phyloP scores from a whole-genome alignment of 2,888 invertebrate species.

The Tholera decimalis region DNA sequence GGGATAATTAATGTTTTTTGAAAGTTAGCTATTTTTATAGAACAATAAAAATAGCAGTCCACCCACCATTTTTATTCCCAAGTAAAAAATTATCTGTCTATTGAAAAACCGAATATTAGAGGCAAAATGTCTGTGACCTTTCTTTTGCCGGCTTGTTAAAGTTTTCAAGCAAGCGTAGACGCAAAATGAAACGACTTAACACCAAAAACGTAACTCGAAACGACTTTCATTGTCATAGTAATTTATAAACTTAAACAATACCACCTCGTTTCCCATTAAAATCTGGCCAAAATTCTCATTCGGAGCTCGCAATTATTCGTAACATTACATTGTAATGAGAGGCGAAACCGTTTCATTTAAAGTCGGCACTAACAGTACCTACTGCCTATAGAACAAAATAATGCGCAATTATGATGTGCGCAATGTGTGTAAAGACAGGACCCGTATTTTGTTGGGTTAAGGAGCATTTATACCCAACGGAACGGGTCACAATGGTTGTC shows the following conservation, averaged over 20 bases:
- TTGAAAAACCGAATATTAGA: too few species aligned
- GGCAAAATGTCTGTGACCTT: too few species aligned
- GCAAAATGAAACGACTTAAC: not conserved
- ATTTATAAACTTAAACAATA: constrained; percentile 49
- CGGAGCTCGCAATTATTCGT: constrained; percentile 49
- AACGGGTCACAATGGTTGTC: not conserved
- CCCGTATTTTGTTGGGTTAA: constrained; percentile 49
- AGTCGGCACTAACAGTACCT: constrained; percentile 41
- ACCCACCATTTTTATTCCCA: too few species aligned
- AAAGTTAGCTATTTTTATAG: too few species aligned
- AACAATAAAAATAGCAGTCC: too few species aligned
- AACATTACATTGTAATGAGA: constrained; percentile 58
- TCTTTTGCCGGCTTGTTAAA: not conserved
- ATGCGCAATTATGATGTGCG: constrained; percentile 59
- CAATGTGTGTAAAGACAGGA: constrained; percentile 59
- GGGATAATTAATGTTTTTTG: too few species aligned
- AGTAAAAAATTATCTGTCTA: too few species aligned
- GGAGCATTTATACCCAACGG: constrained; percentile 14
- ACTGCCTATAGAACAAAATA: constrained; percentile 56
- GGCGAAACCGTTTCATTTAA: constrained; percentile 51
- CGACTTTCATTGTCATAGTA: constrained; percentile 31
- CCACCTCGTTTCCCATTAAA: constrained; percentile 33
- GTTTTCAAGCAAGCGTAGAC: not conserved
- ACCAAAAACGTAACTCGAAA: constrained; percentile 7
- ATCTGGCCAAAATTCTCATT: constrained; percentile 49